Base-by-base conservation (phyloP, 2,888 invertebrate genomes). In the Cataglyphis cursor region DNA sequence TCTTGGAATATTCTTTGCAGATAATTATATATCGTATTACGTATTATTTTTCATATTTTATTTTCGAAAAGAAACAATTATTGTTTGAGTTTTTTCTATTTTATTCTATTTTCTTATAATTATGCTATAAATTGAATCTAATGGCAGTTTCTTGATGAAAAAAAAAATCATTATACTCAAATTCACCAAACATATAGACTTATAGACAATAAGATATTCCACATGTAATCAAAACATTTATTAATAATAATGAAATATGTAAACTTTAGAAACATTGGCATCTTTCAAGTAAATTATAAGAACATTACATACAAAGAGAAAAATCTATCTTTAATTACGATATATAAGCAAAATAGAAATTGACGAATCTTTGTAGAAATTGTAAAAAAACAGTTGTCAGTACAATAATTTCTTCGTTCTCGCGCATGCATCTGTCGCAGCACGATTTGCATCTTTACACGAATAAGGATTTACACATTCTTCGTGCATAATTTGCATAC, bases 401-500 rank as follows among this genome's bases (percentile, higher is more conserved):
- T 35, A 28, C 12, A 8, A 6, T n/a, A n/a, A 57, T 57, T 41
- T n/a, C 18, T 41, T 66, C 31, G 18, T 66, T n/a, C 41, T 57
- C 9, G 41, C 21, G 15, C 54, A 44, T 61, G 8, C n/a, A 0
- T 51, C n/a, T 66, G 76, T 65, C 72, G 72, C 59, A 41, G n/a
- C 28, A 44, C 41, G 31, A 88, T 81, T 87, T 83, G 57, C 82
- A 57, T 64, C 82, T 54, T 21, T 73, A 57, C 68, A 82, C 61
- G 64, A 83, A 81, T 70, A 38, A 82, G 74, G 62, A 86, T 76
- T 85, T 83, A 62, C 82, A 66, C 62, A 73, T 59, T 76, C 62
- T 70, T 80, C 44, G 18, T 68, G 31, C 57, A n/a, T 85, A 76
- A 85, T 87, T 89, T 89, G 76, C 89, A 84, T 89, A 87, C 74